phyloP scores from a whole-genome alignment of 2,797 vertebrate species.

The Picus viridis region DNA sequence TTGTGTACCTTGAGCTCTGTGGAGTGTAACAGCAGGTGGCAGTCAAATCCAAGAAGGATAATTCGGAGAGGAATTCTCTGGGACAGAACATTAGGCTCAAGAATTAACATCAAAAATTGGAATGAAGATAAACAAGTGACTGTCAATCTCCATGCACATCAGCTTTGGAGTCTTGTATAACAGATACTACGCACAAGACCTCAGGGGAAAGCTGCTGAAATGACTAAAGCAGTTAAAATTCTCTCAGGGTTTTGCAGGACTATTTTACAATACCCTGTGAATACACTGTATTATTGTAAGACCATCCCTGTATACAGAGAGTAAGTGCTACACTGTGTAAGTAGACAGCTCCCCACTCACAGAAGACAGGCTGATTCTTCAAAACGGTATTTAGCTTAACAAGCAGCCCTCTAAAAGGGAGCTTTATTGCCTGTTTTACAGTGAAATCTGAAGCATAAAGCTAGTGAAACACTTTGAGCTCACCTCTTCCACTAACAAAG shows the following conservation, averaged over 20 bases:
- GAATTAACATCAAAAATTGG: not conserved
- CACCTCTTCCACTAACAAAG: not conserved
- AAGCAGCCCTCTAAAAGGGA: not conserved
- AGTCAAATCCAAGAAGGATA: not conserved
- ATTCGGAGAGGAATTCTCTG: not conserved
- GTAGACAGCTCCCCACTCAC: not conserved
- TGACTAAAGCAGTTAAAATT: not conserved
- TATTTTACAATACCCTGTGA: not conserved
- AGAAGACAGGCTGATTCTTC: not conserved
- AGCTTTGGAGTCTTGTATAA: not conserved
- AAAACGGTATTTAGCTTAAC: not conserved
- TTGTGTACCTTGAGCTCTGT: not conserved
- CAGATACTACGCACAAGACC: not conserved
- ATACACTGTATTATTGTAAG: not conserved
- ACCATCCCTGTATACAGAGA: not conserved
- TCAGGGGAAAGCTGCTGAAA: not conserved
- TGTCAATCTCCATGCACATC: not conserved
- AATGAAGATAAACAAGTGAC: not conserved
- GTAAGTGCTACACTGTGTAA: not conserved
- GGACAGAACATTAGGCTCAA: not conserved
- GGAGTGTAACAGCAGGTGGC: conserved; percentile 10
- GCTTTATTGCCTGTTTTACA: not conserved
- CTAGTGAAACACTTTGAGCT: not conserved
- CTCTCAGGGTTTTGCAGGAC: not conserved
- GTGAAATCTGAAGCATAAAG: not conserved